Evolutionary conservation across 1,140 invertebrate genomes (phyloP), one percentile per base, ranked within the genome.

Genomic region (Anastrepha obliqua): DNA sequence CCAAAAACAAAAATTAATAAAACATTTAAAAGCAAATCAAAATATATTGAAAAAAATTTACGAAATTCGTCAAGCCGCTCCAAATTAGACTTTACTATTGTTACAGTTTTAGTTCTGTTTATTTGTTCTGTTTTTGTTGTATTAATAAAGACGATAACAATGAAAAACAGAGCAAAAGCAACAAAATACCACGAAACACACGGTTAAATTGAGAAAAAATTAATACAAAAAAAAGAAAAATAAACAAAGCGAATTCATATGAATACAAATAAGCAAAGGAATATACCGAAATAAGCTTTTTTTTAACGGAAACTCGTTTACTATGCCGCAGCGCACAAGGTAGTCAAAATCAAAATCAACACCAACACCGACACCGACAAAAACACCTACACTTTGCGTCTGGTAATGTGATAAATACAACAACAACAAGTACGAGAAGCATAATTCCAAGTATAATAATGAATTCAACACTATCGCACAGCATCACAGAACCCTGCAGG

Each of bases 261-360:
- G 17, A 62, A 62, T 13, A 8, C 67, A 74, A 44, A 74, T 47
- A 74, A 74, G 8, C 47, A 44, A 47, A 44, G 67, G 39, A 44
- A 44, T 44, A 15, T 47, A 15, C 29, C 39, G 44, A 74, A 74
- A 47, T 3, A 67, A 39, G 5, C 29, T 64, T 2, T 64, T 64
- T 67, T 67, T 29, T 67, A 74, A 74, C 44, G 67, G 67, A 74
- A 74, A 74, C 67, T 74, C 67, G 67, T 74, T 74, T 74, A 42
- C 42, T 44, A 13, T 74, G 67, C 67, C 67, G 17, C 17, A n/a
- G 39, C 44, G 15, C 15, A 13, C 39, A 44, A 42, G 39, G 67
- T 74, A 47, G 15, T 17, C 67, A 47, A 74, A 47, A 5, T 17
- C 67, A 47, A 74, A 47, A 5, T 15, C 42, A 44, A 74, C 39